Conservation (phyloP, 2,113 vertebrate genomes). For the Agelaius tricolor region DNA sequence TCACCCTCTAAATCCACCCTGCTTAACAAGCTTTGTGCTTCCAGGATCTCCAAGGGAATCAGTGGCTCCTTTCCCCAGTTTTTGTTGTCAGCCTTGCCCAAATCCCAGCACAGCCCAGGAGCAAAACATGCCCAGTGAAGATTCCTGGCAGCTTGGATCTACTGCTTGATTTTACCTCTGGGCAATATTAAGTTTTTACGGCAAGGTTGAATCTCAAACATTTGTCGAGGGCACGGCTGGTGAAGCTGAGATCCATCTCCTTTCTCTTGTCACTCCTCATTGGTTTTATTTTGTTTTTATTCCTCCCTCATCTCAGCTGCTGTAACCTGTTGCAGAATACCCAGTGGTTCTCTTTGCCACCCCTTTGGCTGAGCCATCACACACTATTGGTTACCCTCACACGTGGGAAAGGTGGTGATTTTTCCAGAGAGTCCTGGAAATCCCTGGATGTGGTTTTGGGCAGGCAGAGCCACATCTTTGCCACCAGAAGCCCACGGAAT, state of each 20-base stretch:
- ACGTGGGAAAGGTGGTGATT: not conserved
- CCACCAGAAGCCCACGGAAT: not conserved
- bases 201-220: not conserved
- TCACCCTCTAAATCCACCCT: not conserved
- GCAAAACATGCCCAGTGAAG: fast-evolving
- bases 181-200: conserved; percentile 31
- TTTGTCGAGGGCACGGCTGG: not conserved
- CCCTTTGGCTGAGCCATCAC: not conserved
- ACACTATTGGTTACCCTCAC: not conserved
- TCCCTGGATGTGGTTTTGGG: not conserved
- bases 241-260: conserved; percentile 1
- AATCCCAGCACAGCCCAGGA: not conserved
- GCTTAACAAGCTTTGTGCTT: not conserved
- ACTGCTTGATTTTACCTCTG: not conserved
- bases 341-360: not conserved
- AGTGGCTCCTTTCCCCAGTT: not conserved
- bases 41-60: not conserved
- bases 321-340: not conserved
- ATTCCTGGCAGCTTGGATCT: not conserved
- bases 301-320: not conserved
- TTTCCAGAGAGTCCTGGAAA: not conserved
- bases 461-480: not conserved
- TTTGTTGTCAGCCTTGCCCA: not conserved
- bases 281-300: not conserved
- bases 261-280: not conserved